Evolutionary conservation across 2,113 vertebrate species (phyloP), one percentile per base, ranked within the genome.

Genomic region (Sclerurus mexicanus): DNA sequence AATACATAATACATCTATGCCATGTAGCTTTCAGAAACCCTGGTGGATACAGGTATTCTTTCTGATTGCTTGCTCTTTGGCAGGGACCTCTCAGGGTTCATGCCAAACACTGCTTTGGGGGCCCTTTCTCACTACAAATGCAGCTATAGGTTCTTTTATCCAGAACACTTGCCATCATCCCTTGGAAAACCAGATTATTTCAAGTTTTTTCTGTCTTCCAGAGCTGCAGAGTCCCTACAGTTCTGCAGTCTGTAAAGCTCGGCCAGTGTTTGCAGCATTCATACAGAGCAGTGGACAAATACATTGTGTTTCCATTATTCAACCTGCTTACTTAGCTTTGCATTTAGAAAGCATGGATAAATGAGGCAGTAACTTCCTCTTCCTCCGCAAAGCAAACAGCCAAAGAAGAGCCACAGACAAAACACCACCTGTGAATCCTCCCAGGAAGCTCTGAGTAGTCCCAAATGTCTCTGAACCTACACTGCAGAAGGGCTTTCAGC

Each of bases 291-390:
- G 37, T 25, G 21, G 60, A 40, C 50, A 78, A 74, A 73, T 75
- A 63, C 15, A 56, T 75, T 22, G 47, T 49, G 23, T 62, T 94
- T 95, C 64, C 78, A 52, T 97, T 96, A 96, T 91, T 97, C 95
- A 92, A 25, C 67, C 90, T 66, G 74, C 82, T 98, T 96, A 94
- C 62, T 46, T 87, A 95, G 44, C 74, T 94, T 92, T 97, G 80
- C 96, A 92, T 97, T 96, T 59, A 37, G 93, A 95, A 90, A 96
- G 77, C 66, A n/a, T 84, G 73, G 56, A 85, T 86, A 96, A 95
- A 92, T 78, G 52, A 89, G 94, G 80, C 39, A 91, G 56, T 67
- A 95, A 90, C 35, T 92, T 85, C 78, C 55, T 55, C 77, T 93
- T 88, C 73, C 39, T 67, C 56, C 49, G 31, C 84, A 85, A 85